Conservation (phyloP, 2,113 vertebrate genomes). For the Hippopotamus amphibius region DNA sequence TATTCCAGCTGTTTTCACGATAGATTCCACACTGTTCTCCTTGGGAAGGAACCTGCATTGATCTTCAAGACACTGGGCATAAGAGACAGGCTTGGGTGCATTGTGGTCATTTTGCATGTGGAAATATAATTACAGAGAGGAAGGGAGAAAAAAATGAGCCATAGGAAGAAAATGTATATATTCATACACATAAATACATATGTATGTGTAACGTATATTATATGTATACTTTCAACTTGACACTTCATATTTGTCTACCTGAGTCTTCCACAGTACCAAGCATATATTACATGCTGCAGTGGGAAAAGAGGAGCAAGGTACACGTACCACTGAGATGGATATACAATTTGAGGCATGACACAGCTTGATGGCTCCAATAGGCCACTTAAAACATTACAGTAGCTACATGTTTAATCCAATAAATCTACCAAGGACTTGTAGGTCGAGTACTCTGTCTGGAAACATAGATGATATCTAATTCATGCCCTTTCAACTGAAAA, state of each 20-base stretch:
- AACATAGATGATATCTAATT: not conserved
- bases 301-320: not conserved
- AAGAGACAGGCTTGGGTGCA: not conserved
- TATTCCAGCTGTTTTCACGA: not conserved
- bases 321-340: not conserved
- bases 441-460: not conserved
- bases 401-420: not conserved
- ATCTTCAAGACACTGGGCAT: not conserved
- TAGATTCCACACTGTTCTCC: not conserved
- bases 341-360: not conserved
- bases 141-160: not conserved
- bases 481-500: not conserved
- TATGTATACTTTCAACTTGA: not conserved
- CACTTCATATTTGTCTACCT: not conserved
- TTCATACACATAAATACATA: not conserved
- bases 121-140: not conserved
- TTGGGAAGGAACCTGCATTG: not conserved
- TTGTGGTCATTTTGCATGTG: not conserved
- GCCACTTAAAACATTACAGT: not conserved
- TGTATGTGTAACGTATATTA: not conserved
- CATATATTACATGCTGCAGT: not conserved
- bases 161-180: not conserved
- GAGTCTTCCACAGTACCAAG: not conserved
- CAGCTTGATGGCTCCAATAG: not conserved
- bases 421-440: not conserved